A percentile compares a stretch with the other conserved stretches of the same genome.
phyloP scores from a whole-genome alignment of 2,888 invertebrate species.

The Synanthedon vespiformis region DNA sequence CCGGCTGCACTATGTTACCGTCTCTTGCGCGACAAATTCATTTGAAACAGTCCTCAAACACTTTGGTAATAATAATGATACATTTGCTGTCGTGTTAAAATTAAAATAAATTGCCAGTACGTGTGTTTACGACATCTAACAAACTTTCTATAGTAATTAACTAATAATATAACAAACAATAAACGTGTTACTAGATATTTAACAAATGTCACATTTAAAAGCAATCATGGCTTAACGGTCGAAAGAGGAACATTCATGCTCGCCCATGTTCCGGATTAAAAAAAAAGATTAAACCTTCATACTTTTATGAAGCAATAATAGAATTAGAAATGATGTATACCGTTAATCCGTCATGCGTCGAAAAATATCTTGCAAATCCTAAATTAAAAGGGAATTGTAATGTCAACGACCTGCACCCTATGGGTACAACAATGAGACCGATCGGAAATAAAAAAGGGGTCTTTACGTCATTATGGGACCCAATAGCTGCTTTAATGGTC shows the following conservation, averaged over 20 bases:
- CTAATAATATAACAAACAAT: not conserved
- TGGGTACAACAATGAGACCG: constrained; percentile 51
- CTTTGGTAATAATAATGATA: constrained; percentile 2
- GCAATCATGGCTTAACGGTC: constrained; percentile 6
- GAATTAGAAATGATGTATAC: constrained; percentile 47
- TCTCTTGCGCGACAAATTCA: constrained; percentile 8
- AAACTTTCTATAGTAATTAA: not conserved
- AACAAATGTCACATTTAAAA: not conserved
- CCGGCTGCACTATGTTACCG: constrained; percentile 4
- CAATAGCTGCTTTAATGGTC: constrained; percentile 54
- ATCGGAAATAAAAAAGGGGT: constrained; percentile 51
- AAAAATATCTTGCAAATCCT: constrained; percentile 56
- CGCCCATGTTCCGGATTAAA: constrained; percentile 24
- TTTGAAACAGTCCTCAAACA: constrained; percentile 9
- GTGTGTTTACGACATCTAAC: not conserved
- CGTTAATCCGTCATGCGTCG: constrained; percentile 49
- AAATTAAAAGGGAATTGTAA: constrained; percentile 51
- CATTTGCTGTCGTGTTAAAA: constrained; percentile 1
- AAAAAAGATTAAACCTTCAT: constrained; percentile 6
- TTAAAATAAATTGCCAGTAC: not conserved
- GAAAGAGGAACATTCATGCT: constrained; percentile 19
- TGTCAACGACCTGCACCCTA: constrained; percentile 65
- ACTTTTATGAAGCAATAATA: constrained; percentile 16
- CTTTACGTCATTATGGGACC: constrained; percentile 47
- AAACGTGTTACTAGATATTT: not conserved